phyloP scores from a whole-genome alignment of 2,888 invertebrate species.

The Pristionchus entomophagus region DNA sequence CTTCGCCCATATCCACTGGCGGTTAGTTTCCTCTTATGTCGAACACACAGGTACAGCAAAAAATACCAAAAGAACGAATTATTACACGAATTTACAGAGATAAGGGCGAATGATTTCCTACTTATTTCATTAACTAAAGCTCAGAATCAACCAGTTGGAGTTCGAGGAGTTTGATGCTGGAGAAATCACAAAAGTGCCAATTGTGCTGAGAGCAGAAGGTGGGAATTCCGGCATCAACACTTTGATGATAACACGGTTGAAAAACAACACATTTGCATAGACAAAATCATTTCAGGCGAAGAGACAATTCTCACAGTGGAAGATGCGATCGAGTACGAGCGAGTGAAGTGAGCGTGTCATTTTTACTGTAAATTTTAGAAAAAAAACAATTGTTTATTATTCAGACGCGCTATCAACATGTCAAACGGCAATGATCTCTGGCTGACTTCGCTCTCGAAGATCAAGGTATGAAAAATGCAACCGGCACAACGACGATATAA shows the following conservation, averaged over 20 bases:
- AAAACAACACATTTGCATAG: neutral
- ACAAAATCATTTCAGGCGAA: neutral
- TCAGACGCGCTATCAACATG: constrained; percentile 36
- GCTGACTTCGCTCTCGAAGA: constrained; percentile 64
- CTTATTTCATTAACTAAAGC: neutral
- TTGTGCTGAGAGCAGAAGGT: constrained; percentile 15
- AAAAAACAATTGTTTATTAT: neutral
- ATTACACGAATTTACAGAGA: neutral
- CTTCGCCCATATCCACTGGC: constrained; percentile 33
- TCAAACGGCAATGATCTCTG: constrained; percentile 55
- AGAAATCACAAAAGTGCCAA: neutral
- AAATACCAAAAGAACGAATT: too few species aligned
- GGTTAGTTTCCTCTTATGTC: too few species aligned
- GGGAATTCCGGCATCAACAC: neutral
- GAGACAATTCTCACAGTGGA: neutral
- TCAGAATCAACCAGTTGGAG: constrained; percentile 5
- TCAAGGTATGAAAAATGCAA: constrained; percentile 60
- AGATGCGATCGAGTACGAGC: neutral
- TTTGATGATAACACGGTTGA: too few species aligned
- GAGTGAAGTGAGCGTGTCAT: constrained; percentile 26
- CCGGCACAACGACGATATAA: too few species aligned
- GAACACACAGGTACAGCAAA: too few species aligned
- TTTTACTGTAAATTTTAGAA: neutral
- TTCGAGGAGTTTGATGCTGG: neutral
- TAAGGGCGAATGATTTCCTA: neutral